Evolutionary conservation across 2,113 vertebrate species (phyloP), one percentile per base, ranked within the genome.

Genomic region (Centrocercus urophasianus): DNA sequence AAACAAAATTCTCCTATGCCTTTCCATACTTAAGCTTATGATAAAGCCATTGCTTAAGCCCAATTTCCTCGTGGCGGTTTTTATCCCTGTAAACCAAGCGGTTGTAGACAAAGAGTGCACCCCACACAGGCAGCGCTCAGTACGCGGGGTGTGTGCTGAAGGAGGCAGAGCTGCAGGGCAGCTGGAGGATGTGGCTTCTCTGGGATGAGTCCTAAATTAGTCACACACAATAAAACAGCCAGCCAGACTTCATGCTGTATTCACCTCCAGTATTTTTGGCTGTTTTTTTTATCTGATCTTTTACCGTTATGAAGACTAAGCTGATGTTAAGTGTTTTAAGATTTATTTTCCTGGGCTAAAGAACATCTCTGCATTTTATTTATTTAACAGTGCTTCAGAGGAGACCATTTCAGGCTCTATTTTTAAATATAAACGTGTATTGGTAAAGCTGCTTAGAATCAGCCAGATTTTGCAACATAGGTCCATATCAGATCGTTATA

Each of bases 211-310:
- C 70, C n/a, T 59, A 16, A 78, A 0, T 70, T 67, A 83, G 38
- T 69, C n/a, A 61, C 66, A 47, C 4, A 5, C 30, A 34, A 24
- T 67, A 78, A 78, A 90, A 67, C 13, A 66, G 30, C 40, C 42
- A 83, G 57, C 21, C 65, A 71, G 70, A 84, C 45, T 66, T 86
- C 27, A 40, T 43, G 45, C 69, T 77, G 73, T 66, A 89, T 43
- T 43, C 61, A 18, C 0, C 0, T 32, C 10, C 47, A 57, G 47
- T 0, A 0, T 21, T 56, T 34, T 45, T n/a, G 52, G 48, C 25
- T 72, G 2, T 32, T 60, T 38, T 34, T 34, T 21, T 40, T 9
- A 11, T 32, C 22, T 65, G 32, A 47, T 36, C 22, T 92, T 77
- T 66, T 63, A 63, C 11, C 0, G 0, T 83, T 11, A 13, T 36